Conservation (phyloP, 2,888 invertebrate species). For the Cerceris ruficornis region DNA sequence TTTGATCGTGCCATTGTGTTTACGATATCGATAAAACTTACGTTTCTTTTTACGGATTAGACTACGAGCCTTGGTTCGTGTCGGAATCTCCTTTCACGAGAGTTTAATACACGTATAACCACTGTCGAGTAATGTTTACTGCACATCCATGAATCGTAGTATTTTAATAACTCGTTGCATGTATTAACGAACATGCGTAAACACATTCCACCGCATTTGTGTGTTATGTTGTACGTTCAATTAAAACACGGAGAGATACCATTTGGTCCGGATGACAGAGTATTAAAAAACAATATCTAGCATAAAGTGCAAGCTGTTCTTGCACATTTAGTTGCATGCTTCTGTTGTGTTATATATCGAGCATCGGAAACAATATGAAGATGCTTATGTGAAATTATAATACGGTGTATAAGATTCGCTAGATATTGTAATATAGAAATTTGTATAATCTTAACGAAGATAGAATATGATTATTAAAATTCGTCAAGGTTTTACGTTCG, state of each 20-base stretch:
- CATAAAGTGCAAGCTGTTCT: background rate
- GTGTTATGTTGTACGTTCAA: slow-evolving; percentile 5
- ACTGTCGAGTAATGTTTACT: slow-evolving; percentile 12
- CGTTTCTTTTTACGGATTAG: too few species aligned
- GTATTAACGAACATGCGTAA: background rate
- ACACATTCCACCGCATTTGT: background rate
- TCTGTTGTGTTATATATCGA: too few species aligned
- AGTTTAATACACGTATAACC: slow-evolving; percentile 16
- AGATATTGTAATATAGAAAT: too few species aligned
- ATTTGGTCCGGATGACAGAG: slow-evolving; percentile 40
- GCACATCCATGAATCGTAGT: background rate
- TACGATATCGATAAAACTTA: too few species aligned
- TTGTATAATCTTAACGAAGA: too few species aligned
- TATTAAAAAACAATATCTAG: slow-evolving; percentile 10
- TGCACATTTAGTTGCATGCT: too few species aligned
- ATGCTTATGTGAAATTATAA: too few species aligned
- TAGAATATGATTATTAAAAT: too few species aligned
- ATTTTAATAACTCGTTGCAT: slow-evolving; percentile 5
- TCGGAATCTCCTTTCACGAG: background rate
- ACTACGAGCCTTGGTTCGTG: background rate
- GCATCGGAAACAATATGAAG: too few species aligned
- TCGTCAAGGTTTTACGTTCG: too few species aligned
- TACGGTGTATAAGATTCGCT: too few species aligned
- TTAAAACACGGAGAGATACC: slow-evolving; percentile 40
- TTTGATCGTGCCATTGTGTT: too few species aligned